phyloP scores from a whole-genome alignment of 2,888 invertebrate genomes.

The Acrobasis suavella region DNA sequence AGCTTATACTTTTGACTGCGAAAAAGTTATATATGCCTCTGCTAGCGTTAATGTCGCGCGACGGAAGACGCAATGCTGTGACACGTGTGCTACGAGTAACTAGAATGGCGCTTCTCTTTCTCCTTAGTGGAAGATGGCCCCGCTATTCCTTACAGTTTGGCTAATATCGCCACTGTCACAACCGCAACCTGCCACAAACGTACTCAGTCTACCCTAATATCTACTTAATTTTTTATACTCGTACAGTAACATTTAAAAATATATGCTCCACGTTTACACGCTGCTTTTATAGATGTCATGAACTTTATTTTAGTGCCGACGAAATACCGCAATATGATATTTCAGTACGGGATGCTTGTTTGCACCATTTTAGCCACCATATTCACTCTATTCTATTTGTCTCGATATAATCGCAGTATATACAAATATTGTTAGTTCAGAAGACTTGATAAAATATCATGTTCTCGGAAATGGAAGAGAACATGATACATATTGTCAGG shows the following conservation, averaged over 20 bases:
- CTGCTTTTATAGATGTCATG: constrained; percentile 28
- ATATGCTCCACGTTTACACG: not conserved
- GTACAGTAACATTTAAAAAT: not conserved
- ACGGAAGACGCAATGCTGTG: too few species aligned
- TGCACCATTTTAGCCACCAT: constrained; percentile 27
- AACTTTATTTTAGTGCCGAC: constrained; percentile 26
- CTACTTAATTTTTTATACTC: too few species aligned
- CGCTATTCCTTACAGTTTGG: too few species aligned
- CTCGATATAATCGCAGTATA: not conserved
- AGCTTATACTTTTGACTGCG: too few species aligned
- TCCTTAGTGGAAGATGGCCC: too few species aligned
- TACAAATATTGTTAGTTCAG: not conserved
- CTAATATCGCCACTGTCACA: too few species aligned
- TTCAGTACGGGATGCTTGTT: constrained; percentile 26
- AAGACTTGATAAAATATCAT: not conserved
- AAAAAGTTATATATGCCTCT: too few species aligned
- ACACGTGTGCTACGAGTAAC: too few species aligned
- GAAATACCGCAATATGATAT: constrained; percentile 29
- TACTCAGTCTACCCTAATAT: too few species aligned
- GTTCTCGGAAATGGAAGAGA: constrained; percentile 5
- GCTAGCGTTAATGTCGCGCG: too few species aligned
- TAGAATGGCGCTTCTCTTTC: too few species aligned
- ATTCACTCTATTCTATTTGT: not conserved
- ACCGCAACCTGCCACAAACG: too few species aligned
- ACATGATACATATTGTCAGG: not conserved